These are phyloP conservation scores for Oreocharis arfaki DNA, from an alignment of 2,113 vertebrate species.

Conservation along the genomic window DNA sequence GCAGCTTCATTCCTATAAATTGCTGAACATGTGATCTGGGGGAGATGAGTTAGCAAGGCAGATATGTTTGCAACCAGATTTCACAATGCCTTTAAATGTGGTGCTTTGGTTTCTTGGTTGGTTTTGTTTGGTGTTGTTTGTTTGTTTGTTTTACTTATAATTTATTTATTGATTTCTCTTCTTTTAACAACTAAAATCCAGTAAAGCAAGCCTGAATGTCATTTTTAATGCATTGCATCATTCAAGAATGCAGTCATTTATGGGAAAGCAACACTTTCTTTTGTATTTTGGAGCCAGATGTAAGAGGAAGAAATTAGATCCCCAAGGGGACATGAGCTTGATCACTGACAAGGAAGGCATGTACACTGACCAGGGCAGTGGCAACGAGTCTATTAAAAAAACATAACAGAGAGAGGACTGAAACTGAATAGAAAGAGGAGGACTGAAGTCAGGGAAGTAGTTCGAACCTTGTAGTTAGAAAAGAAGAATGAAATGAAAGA, in stretches of 20 bases:
- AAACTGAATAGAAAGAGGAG: neutral
- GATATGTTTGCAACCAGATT: neutral
- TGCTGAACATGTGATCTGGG: neutral
- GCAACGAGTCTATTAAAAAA: neutral
- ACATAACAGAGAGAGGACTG: neutral
- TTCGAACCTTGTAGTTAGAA: neutral
- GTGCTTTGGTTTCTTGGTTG: neutral
- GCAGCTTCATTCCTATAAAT: neutral
- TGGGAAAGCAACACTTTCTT: neutral
- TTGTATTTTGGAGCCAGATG: neutral
- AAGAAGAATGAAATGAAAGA: neutral
- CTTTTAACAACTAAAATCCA: neutral
- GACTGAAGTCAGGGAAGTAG: neutral
- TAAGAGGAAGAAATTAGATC: neutral
- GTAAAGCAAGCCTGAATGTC: neutral
- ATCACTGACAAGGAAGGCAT: neutral
- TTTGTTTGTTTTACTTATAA: neutral
- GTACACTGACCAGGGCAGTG: neutral
- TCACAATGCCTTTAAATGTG: neutral
- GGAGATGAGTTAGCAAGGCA: neutral
- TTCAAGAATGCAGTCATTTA: neutral
- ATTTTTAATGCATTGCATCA: neutral
- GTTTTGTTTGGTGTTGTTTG: neutral
- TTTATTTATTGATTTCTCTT: neutral
- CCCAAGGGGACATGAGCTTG: neutral